Base-by-base conservation (phyloP, 2,888 invertebrate genomes). In the Branchipolynoe longqiensis region DNA sequence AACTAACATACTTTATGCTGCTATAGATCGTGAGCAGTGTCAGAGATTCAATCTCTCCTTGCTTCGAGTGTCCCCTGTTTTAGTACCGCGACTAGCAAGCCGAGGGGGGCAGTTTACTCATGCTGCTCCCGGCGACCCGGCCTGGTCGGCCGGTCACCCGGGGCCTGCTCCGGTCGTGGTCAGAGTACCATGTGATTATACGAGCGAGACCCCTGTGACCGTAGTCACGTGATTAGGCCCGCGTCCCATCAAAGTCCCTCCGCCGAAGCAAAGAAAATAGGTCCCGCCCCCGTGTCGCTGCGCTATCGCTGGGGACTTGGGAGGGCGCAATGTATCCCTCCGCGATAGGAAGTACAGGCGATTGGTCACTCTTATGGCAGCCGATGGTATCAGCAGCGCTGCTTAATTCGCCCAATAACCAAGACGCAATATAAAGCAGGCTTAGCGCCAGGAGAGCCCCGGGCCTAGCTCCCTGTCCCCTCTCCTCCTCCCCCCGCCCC, bases 181-280 rank as follows among this genome's bases (percentile, higher is more conserved):
- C 69, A 69, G 36, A 69, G 33, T 69, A 69, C 69, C 69, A 69
- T 69, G 69, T 69, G 69, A 69, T 69, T 69, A 69, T 69, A 69
- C 69, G 38, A 38, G 1, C 36, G 69, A n/a, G 69, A 36, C 69
- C 69, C 38, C 14, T 38, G 33, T 69, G 69, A 36, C 69, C 69
- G 3, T 18, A 38, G 36, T 25, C 69, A 36, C 36, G 38, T 69
- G 36, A 69, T 69, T 69, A 36, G 69, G 22, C 69, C n/a, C 69
- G 38, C n/a, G 69, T 4, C 69, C 69, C 69, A 69, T 69, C 69
- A 69, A 69, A 69, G 36, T 6, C 69, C 22, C 28, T 8, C 14
- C 4, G 36, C 38, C 14, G 6, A 69, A 14, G 69, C 31, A 62
- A 62, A 33, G 33, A 62, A 69, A 69, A 69, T 14, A 69, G 18